Evolutionary conservation across 2,888 invertebrate species (phyloP), one percentile per base, ranked within the genome.

Genomic region (Sympetrum striolatum): DNA sequence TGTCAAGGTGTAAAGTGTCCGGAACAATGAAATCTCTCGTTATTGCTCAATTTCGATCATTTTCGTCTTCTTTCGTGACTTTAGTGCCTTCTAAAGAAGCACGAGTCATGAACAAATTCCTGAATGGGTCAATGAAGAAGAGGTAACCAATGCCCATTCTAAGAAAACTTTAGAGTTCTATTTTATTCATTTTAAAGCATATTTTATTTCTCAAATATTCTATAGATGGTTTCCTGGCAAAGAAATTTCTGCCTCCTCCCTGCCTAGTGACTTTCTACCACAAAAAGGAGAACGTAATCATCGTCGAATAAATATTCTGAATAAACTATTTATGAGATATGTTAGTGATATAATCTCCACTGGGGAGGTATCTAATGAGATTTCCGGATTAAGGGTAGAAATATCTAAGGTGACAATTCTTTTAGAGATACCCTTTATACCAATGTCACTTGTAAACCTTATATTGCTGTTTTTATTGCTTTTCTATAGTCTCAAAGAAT

Each of bases 241-340:
- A 12, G 80, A 80, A 15, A 35, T 90, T 14, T 79, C 90, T 22
- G 90, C 79, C n/a, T 35, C 53, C 2, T 90, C 39, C 53, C n/a
- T 25, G 10, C 80, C 82, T 53, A 64, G 22, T 48, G 22, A 37
- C 22, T 81, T 22, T n/a, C 80, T 39, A 18, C 90, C 37, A 53
- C 81, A 37, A 90, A 91, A 35, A 91, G 90, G 90, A n/a, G 58
- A 37, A 81, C 91, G 90, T 90, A 90, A 91, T 25, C 25, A 91
- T 80, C 39, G 96, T 79, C 95, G 97, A 92, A 94, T 96, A 37
- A 94, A 95, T 0, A 96, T 97, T 91, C 93, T 98, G 1, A 97
- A 97, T 93, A 97, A 97, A 93, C 93, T 98, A 90, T 97, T 98
- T 92, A 97, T 98, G 97, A 95, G 96, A 92, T 95, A 97, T 91